These are phyloP conservation scores for Orientallactaga bullata DNA, from an alignment of 2,113 vertebrate species.

Conservation along the genomic window DNA sequence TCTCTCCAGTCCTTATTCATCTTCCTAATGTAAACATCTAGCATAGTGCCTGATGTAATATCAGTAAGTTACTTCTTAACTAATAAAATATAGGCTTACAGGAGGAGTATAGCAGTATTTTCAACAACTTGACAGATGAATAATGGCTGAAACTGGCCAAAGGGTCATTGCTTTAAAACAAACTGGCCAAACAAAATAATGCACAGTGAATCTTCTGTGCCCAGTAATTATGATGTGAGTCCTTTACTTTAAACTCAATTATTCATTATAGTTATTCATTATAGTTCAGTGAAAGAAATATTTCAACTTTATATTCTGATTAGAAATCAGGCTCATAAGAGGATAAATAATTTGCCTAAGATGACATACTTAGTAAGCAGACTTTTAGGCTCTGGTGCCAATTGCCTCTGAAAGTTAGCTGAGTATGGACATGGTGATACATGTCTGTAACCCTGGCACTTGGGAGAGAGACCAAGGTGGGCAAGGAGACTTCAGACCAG, in stretches of 20 bases:
- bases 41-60: background rate
- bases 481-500: background rate
- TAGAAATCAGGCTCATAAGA: background rate
- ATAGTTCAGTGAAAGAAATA: conserved; percentile 19
- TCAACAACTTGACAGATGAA: background rate
- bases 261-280: background rate
- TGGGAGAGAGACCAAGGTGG: background rate
- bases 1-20: background rate
- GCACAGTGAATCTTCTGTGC: background rate
- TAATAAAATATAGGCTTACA: conserved; percentile 2
- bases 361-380: background rate
- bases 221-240: background rate
- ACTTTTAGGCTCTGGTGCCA: background rate
- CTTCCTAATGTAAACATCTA: conserved; percentile 20
- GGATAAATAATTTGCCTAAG: conserved; percentile 4
- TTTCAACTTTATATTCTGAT: background rate
- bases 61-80: background rate
- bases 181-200: background rate
- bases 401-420: conserved; percentile 1
- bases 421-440: background rate
- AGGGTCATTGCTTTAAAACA: background rate
- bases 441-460: background rate
- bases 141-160: background rate
- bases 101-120: conserved; percentile 8
- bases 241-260: background rate